These are phyloP conservation scores for Linyphia triangularis DNA, from an alignment of 2,888 invertebrate genomes.

Conservation along the genomic window DNA sequence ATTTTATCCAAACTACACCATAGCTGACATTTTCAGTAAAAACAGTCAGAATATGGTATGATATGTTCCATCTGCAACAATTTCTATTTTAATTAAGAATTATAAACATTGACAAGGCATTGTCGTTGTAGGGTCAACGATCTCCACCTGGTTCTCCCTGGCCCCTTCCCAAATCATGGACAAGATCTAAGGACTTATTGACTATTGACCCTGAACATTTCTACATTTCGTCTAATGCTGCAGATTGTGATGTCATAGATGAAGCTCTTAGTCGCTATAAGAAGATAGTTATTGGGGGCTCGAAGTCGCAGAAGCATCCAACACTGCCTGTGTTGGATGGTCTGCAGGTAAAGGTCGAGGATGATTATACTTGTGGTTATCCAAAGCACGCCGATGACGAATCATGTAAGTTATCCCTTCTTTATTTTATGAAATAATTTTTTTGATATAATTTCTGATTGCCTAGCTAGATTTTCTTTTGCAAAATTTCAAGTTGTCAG, in stretches of 20 bases:
- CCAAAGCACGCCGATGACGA: slow-evolving; percentile 76
- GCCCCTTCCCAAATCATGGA: slow-evolving; percentile 78
- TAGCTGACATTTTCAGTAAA: no score
- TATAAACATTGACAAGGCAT: no score
- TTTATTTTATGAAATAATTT: no score
- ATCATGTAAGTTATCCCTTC: slow-evolving; percentile 71
- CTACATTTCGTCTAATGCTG: slow-evolving; percentile 75
- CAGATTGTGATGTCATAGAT: slow-evolving; percentile 78
- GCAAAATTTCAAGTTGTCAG: no score
- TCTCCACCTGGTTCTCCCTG: slow-evolving; percentile 79
- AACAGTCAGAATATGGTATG: no score
- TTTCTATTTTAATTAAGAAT: no score
- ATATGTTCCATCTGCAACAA: no score
- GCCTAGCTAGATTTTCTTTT: no score
- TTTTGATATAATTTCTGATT: no score
- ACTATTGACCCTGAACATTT: slow-evolving; percentile 77
- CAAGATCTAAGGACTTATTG: slow-evolving; percentile 55
- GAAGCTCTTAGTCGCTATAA: slow-evolving; percentile 78
- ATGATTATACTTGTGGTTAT: slow-evolving; percentile 75
- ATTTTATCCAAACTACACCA: no score
- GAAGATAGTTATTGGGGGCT: slow-evolving; percentile 58
- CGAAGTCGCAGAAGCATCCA: slow-evolving; percentile 20
- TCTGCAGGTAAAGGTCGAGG: slow-evolving; percentile 69
- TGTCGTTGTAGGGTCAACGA: slow-evolving; percentile 77
- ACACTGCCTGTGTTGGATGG: slow-evolving; percentile 31